Evolutionary conservation across 2,113 vertebrate species (phyloP).

Genomic region (Fukomys damarensis): DNA sequence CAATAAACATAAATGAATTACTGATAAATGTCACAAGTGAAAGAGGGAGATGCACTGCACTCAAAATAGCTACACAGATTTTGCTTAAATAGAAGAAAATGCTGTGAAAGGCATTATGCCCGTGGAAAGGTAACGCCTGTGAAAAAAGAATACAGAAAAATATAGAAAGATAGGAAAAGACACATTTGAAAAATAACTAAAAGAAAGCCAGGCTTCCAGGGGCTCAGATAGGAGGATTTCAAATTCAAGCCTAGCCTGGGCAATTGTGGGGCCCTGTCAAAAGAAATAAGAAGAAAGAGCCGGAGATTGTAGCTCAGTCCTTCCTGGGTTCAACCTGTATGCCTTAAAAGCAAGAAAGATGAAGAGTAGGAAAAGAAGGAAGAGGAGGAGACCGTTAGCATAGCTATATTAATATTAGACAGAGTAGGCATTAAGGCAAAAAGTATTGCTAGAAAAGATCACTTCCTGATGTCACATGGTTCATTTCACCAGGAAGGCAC

Average conservation of each 20-base stretch:
- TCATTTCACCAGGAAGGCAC: not conserved
- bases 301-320: not conserved
- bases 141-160: conserved; percentile 17
- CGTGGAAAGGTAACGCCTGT: no score
- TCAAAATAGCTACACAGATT: conserved; percentile 3
- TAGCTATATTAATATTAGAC: not conserved
- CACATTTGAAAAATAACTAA: not conserved
- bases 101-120: no score
- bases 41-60: not conserved
- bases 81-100: not conserved
- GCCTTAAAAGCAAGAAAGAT: not conserved
- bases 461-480: not conserved
- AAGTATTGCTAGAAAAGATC: not conserved
- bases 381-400: not conserved
- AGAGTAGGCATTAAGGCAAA: not conserved
- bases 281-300: not conserved
- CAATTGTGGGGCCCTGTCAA: not conserved
- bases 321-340: not conserved
- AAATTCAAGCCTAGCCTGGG: not conserved
- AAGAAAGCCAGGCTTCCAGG: not conserved
- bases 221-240: not conserved
- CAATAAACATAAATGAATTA: not conserved
- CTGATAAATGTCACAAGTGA: not conserved
- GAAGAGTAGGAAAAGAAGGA: not conserved
- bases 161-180: not conserved